Conservation (phyloP, 2,113 vertebrate genomes). For the Elephantulus edwardii region DNA sequence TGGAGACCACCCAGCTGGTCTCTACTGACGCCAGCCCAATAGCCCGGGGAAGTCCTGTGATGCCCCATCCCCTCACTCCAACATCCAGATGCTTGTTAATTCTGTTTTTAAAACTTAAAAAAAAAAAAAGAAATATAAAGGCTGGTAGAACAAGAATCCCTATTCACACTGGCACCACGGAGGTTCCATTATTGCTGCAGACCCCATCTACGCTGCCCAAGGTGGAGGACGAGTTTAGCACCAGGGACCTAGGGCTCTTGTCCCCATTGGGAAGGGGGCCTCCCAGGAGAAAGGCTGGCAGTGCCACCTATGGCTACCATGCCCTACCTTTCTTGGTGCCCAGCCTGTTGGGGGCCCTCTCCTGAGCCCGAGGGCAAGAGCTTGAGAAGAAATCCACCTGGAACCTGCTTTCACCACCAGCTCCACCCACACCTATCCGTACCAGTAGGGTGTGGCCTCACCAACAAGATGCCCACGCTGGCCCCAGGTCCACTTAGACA, state of each 20-base stretch:
- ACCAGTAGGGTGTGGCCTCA: not conserved
- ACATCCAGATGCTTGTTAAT: not conserved
- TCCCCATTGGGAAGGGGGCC: not conserved
- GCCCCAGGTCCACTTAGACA: not conserved
- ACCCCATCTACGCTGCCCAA: not conserved
- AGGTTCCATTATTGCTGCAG: constrained; percentile 57
- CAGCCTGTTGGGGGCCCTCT: not conserved
- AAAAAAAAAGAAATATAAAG: constrained; percentile 47
- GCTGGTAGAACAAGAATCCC: constrained; percentile 31
- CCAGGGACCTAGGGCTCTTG: constrained; percentile 31
- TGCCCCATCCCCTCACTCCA: not conserved
- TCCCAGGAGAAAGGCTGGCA: not conserved
- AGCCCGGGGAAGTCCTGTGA: not conserved
- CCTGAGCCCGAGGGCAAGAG: not conserved
- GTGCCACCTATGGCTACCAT: not conserved
- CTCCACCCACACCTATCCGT: not conserved
- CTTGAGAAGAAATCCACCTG: not conserved
- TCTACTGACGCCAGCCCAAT: not conserved
- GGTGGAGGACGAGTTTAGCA: constrained; percentile 46
- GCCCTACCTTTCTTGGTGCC: not conserved
- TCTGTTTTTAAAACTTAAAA: constrained; percentile 38
- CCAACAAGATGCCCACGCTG: not conserved
- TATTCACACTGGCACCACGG: not conserved
- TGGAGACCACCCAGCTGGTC: not conserved
- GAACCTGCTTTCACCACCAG: not conserved